Base-by-base conservation (phyloP, 2,888 invertebrate genomes). In the Dynastes grantii region DNA sequence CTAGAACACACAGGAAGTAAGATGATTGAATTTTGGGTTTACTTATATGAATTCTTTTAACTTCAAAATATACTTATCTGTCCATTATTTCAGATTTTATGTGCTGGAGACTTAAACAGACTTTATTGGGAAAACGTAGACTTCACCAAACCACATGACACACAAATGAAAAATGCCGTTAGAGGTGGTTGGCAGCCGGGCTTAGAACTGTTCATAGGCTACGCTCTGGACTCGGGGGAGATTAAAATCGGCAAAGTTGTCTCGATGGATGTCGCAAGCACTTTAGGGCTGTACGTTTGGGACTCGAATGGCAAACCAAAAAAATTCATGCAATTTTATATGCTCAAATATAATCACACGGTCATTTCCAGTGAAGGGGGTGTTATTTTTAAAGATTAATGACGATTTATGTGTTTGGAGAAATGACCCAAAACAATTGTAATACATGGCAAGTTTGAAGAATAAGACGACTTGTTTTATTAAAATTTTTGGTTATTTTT, bases 51-150 rank as follows among this genome's bases (percentile, higher is more conserved):
- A 22, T 22, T 22, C 22, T 22, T 22, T 22, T 22, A 22, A 22
- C 22, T 45, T 45, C 45, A 45, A 45, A 8, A 45, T 9, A 45
- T 8, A 2, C 8, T 45, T 2, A 5, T 45, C 6, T 37, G 6
- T 6, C 37, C 6, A 37, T 37, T 8, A 11, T 45, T 45, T 40
- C n/a, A 73, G 73, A 73, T 73, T 40, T 22, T 73, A 58, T 73
- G 73, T 40, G 22, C 37, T 13, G 37, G 32, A 6, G 22, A 61
- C 0, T 27, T 22, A 13, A 40, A 1, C 6, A 73, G 45, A 40
- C 13, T 73, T 13, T 73, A 73, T 45, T 73, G 73, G 73, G 73
- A 73, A 73, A 4, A 2, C 6, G 73, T 73, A 13, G 73, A 73
- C 58, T 73, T 73, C 61, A 73, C 16, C 22, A 58, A 73, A 27